These are phyloP conservation scores for Zoanthus sansibaricus DNA, from an alignment of 92 coral and sea anemone species.

Conservation along the genomic window DNA sequence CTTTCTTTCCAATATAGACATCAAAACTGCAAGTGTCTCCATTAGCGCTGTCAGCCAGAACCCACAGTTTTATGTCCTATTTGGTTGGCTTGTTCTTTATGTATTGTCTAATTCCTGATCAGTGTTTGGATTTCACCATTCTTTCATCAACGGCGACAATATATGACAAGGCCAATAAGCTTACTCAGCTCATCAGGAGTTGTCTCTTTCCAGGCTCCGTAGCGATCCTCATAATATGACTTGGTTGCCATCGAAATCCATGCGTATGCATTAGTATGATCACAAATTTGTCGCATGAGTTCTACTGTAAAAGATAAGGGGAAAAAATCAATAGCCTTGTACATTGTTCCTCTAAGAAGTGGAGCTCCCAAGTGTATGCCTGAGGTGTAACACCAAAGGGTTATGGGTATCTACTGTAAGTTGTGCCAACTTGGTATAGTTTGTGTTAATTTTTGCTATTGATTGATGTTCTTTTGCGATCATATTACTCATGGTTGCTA, in stretches of 20 bases:
- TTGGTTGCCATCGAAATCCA: background rate
- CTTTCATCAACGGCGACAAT: constrained; percentile 3
- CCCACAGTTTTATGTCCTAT: constrained; percentile 6
- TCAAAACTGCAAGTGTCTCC: background rate
- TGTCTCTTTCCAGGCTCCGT: constrained; percentile 25
- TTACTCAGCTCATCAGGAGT: constrained; percentile 9
- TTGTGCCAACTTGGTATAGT: background rate
- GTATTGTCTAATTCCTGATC: constrained; percentile 3
- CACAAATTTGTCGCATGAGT: background rate
- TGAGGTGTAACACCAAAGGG: background rate
- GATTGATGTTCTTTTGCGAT: too few relatives aligned
- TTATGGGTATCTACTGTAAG: background rate
- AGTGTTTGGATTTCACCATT: constrained; percentile 9
- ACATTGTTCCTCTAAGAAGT: background rate
- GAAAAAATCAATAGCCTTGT: constrained; percentile 30
- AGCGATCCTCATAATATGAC: background rate
- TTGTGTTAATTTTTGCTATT: background rate
- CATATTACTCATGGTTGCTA: too few relatives aligned
- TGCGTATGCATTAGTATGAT: constrained; percentile 27
- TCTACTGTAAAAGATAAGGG: constrained; percentile 25
- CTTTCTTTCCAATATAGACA: constrained; percentile 6
- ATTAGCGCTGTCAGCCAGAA: constrained; percentile 21
- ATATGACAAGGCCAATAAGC: constrained; percentile 14
- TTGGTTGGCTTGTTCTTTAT: background rate
- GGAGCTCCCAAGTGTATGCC: constrained; percentile 26